Evolutionary conservation across 2,888 invertebrate genomes (phyloP).

Genomic region (Scaptodrosophila latifasciaeformis): DNA sequence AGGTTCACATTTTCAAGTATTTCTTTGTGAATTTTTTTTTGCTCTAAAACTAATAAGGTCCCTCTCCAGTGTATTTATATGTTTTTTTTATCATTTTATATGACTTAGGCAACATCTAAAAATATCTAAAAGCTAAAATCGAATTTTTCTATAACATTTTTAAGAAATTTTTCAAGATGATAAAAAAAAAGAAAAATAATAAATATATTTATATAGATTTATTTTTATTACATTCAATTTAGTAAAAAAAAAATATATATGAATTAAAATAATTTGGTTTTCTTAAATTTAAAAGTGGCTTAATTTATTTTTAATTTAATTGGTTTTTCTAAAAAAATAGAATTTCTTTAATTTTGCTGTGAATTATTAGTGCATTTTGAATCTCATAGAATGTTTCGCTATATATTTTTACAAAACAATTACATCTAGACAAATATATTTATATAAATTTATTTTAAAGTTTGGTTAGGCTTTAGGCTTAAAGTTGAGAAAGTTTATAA

Average conservation of each 20-base stretch:
- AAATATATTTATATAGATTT: constrained; percentile 8
- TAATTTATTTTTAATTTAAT: constrained; percentile 16
- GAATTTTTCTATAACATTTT: background rate
- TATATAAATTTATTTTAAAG: constrained; percentile 5
- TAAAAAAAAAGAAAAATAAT: background rate
- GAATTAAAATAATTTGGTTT: background rate
- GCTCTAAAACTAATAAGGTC: constrained; percentile 72
- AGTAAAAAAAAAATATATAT: constrained; percentile 1
- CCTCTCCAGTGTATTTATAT: constrained; percentile 70
- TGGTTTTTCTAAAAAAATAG: constrained; percentile 54
- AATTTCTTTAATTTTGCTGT: constrained; percentile 24
- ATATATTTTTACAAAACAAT: constrained; percentile 19
- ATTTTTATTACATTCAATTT: constrained; percentile 1
- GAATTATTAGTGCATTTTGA: background rate
- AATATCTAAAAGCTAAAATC: constrained; percentile 2
- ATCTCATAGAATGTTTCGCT: constrained; percentile 2
- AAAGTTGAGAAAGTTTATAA: constrained; percentile 23
- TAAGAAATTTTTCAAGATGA: background rate
- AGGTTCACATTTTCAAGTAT: constrained; percentile 22
- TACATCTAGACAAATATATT: constrained; percentile 15
- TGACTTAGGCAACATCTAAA: constrained; percentile 7
- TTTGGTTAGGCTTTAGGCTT: constrained; percentile 5
- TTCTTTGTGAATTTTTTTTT: constrained; percentile 11
- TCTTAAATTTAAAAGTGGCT: background rate
- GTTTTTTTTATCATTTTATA: constrained; percentile 9